Conservation (phyloP, 2,113 vertebrate species). For the Alligator sinensis region DNA sequence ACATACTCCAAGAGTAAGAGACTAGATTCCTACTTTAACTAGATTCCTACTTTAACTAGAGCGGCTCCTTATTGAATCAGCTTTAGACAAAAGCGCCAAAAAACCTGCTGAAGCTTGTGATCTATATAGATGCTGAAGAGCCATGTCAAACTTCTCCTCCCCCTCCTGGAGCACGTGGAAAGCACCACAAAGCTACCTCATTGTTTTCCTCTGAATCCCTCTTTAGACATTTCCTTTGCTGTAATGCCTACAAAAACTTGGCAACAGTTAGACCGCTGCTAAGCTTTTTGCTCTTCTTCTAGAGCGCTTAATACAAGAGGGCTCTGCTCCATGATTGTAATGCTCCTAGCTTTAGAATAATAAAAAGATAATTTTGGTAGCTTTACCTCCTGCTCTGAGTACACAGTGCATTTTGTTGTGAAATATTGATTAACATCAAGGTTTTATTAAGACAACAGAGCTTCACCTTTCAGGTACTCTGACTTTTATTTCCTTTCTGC, state of each 20-base stretch:
- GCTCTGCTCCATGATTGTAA: neutral
- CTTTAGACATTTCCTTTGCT: slow-evolving; percentile 32
- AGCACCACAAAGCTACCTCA: neutral
- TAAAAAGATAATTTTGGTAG: neutral
- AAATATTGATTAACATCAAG: neutral
- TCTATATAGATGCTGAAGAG: too few relatives aligned
- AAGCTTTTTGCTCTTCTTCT: neutral
- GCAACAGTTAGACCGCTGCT: neutral
- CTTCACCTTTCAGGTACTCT: slow-evolving; percentile 36
- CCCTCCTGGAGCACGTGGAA: neutral
- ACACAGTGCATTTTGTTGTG: neutral
- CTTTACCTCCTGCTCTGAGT: neutral
- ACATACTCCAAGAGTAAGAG: too few relatives aligned
- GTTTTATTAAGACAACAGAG: slow-evolving; percentile 1
- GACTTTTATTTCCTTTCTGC: slow-evolving; percentile 51
- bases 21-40: too few relatives aligned
- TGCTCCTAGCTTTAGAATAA: neutral
- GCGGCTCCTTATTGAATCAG: too few relatives aligned
- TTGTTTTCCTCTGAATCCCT: slow-evolving; percentile 23
- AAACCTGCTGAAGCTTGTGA: too few relatives aligned
- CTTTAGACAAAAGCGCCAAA: too few relatives aligned
- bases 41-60: too few relatives aligned
- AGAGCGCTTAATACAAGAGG: neutral
- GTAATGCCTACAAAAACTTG: neutral
- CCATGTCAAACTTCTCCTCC: too few relatives aligned